Conservation (phyloP, 2,113 vertebrate species). For the Syngnathus scovelli region DNA sequence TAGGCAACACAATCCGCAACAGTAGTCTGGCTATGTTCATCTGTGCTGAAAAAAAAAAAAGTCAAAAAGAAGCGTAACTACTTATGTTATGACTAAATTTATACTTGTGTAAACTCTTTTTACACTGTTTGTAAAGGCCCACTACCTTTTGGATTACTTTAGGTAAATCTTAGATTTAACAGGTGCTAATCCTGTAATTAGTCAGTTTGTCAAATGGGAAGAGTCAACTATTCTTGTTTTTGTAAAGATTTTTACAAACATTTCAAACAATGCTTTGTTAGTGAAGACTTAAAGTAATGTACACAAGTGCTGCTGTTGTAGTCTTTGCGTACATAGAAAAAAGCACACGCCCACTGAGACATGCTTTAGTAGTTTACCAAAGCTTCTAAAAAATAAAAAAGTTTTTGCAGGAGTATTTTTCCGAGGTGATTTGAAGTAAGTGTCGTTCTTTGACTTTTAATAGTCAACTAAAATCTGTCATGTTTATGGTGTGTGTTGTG, state of each 20-base stretch:
- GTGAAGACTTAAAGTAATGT: constrained; percentile 41
- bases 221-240: constrained; percentile 46
- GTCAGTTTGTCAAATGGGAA: constrained; percentile 70
- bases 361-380: constrained; percentile 1
- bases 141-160: constrained; percentile 18
- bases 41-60: too few relatives aligned
- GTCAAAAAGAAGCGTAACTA: too few relatives aligned
- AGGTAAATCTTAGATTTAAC: constrained; percentile 40
- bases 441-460: neutral
- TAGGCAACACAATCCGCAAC: too few relatives aligned
- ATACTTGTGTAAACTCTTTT: too few relatives aligned
- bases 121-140: neutral
- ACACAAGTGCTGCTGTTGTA: constrained; percentile 30
- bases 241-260: constrained; percentile 56
- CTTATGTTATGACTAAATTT: too few relatives aligned
- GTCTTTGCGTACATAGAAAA: neutral
- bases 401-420: neutral
- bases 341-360: constrained; percentile 17
- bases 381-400: neutral
- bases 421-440: neutral
- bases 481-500: neutral
- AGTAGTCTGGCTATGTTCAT: too few relatives aligned
- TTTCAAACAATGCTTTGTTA: constrained; percentile 55
- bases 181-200: constrained; percentile 36
- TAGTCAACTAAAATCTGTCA: neutral